phyloP scores from a whole-genome alignment of 1,140 invertebrate genomes.

The Plectus sambesii region DNA sequence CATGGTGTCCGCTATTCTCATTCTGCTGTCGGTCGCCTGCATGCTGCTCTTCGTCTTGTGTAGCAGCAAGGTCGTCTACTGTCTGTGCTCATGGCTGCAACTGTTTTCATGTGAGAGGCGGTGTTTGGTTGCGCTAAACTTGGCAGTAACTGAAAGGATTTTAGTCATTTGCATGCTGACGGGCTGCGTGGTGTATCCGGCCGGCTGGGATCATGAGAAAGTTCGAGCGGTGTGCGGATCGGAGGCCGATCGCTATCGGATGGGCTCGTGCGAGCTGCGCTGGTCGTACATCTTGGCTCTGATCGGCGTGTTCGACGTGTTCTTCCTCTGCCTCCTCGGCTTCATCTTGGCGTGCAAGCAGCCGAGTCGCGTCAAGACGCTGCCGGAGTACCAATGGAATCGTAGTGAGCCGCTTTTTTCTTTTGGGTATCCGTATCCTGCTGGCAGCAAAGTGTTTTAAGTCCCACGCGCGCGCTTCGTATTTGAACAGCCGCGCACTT shows the following conservation, averaged over 20 bases:
- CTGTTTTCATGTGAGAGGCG: conserved; percentile 20
- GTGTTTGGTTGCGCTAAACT: background rate
- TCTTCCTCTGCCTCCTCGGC: conserved; percentile 73
- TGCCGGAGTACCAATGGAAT: conserved; percentile 69
- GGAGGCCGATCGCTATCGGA: conserved; percentile 61
- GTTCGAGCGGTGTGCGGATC: conserved; percentile 75
- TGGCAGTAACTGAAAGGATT: too few species aligned
- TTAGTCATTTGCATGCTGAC: conserved; percentile 68
- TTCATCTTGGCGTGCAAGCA: conserved; percentile 75
- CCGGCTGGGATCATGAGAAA: conserved; percentile 72
- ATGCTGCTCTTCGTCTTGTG: conserved; percentile 23
- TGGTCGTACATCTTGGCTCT: conserved; percentile 90
- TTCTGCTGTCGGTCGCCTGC: conserved; percentile 16
- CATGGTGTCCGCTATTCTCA: conserved; percentile 16
- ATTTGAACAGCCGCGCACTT: too few species aligned
- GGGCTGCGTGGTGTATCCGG: conserved; percentile 76
- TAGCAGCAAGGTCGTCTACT: conserved; percentile 18
- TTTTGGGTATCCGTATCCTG: too few species aligned
- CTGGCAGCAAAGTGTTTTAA: too few species aligned
- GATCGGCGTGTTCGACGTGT: conserved; percentile 76
- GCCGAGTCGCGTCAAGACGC: conserved; percentile 68
- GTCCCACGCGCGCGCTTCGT: too few species aligned
- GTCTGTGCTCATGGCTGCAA: conserved; percentile 22
- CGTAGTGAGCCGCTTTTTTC: too few species aligned
- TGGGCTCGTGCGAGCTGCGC: conserved; percentile 70